Evolutionary conservation across 1,140 invertebrate species (phyloP), one percentile per base, ranked within the genome.

Genomic region (Aphelenchoides besseyi): DNA sequence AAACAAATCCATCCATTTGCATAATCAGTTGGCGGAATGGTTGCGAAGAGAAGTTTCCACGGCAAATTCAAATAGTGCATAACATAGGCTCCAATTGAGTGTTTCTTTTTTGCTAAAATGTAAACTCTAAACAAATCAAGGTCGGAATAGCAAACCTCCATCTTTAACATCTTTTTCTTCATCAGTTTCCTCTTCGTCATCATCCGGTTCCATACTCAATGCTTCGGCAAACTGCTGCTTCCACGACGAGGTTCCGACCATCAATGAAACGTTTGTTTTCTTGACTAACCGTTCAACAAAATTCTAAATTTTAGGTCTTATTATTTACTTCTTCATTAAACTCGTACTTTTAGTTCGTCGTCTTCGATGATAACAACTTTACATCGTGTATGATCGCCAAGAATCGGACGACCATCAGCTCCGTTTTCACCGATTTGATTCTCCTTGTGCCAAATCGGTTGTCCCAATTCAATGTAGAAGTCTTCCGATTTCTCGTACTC

Each of bases 31-130:
- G 96, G 95, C 75, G 96, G 95, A 69, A 98, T 92, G 85, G 95
- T 92, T 54, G 95, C 95, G 86, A 98, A 98, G 23, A 97, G 85
- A 61, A 98, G 86, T 87, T 98, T 98, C 96, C 95, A 98, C 85
- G 97, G 95, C 48, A 98, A 87, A 3, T 95, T 95, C 57, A 98
- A 85, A 79, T 92, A 92, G 86, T 98, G 95, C 88, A 97, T 90
- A 92, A 92, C 90, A 96, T 91, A 77, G 89, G 89, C 75, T n/a
- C 28, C n/a, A 16, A 61, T 5, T 76, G 52, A 68, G 32, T 3
- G 37, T 33, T 48, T 63, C 76, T 28, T 61, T 69, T 32, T 29
- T 12, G 12, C 68, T 70, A 23, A 69, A 68, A n/a, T n/a, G n/a
- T n/a, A n/a, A 26, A 69, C 18, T 75, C 72, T 3, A 72, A 18